These are phyloP conservation scores for Willowsia nigromaculata DNA, from an alignment of 2,888 invertebrate genomes.

Conservation along the genomic window DNA sequence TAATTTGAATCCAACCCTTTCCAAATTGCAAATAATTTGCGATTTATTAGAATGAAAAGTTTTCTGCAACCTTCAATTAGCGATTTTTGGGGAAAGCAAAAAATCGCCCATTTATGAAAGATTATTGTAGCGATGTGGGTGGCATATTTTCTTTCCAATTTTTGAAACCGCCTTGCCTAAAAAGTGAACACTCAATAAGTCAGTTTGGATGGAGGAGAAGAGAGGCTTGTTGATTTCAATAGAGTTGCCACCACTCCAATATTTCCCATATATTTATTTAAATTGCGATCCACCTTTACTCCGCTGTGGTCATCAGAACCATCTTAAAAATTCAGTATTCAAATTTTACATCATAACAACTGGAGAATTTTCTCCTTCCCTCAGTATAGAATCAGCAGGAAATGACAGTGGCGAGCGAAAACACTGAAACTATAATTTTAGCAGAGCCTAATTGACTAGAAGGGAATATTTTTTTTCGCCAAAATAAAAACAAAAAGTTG, in stretches of 20 bases:
- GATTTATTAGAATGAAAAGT: neutral
- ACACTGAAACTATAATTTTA: conserved; percentile 27
- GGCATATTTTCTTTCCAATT: conserved; percentile 28
- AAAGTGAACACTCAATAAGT: conserved; percentile 44
- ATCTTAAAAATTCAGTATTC: conserved; percentile 11
- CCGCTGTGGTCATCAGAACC: neutral
- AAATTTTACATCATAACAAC: neutral
- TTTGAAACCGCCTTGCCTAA: conserved; percentile 14
- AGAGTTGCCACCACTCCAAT: neutral
- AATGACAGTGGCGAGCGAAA: neutral
- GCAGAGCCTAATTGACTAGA: conserved; percentile 22
- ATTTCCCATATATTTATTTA: neutral
- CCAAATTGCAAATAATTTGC: conserved; percentile 25
- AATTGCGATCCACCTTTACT: conserved; percentile 1
- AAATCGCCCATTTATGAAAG: too few species aligned
- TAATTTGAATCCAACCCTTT: neutral
- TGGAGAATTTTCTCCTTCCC: neutral
- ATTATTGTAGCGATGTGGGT: neutral
- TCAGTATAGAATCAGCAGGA: neutral
- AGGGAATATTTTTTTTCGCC: neutral
- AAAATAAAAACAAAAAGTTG: conserved; percentile 3
- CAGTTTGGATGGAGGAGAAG: conserved; percentile 13
- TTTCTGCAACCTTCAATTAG: conserved; percentile 24
- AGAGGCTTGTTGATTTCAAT: conserved; percentile 17
- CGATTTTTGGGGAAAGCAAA: neutral